Base-by-base conservation (phyloP, 2,113 vertebrate species). In the Tetrax tetrax region DNA sequence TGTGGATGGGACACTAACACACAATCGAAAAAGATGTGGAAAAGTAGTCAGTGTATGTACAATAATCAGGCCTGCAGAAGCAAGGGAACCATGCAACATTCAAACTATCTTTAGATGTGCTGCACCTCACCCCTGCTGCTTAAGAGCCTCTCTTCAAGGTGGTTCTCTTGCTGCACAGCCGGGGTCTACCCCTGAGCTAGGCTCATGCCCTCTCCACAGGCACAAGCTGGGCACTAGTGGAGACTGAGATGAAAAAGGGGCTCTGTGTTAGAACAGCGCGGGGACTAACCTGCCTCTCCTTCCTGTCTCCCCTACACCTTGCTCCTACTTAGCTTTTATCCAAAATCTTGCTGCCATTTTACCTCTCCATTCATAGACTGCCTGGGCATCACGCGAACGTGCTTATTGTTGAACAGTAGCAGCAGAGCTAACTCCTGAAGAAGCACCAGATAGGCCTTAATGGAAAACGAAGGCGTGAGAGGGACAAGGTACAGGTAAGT, bases 161-260 rank as follows among this genome's bases (percentile, higher is more conserved):
- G 21, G 27, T 66, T 51, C 22, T 63, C 11, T 61, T 57, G 12
- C 33, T 60, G 27, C 27, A 56, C 8, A 85, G 27, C 17, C 38
- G 65, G 61, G 23, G 10, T 48, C 20, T 59, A 29, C 3, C 43
- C 12, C 23, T 64, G 17, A 77, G 27, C 8, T 54, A 27, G 22
- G 10, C 15, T 71, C 9, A 25, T 33, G 48, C 21, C 10, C 13
- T 48, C 29, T 89, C 48, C 29, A 43, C 8, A 19, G 27, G 14
- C 6, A 56, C 1, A 3, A 56, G 19, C 2, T 0, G 2, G 13
- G 14, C 14, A 28, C 11, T 66, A 16, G 27, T 17, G 53, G n/a
- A 89, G 20, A 35, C 15, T 54, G 63, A 71, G 48, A 10, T 63
- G 41, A 56, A 87, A 87, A 48, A 22, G 20, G 10, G 7, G 29